A percentile compares a stretch with the other conserved stretches of the same genome.
phyloP scores from a whole-genome alignment of 2,888 invertebrate species.

The Carpatolechia fugitivella region DNA sequence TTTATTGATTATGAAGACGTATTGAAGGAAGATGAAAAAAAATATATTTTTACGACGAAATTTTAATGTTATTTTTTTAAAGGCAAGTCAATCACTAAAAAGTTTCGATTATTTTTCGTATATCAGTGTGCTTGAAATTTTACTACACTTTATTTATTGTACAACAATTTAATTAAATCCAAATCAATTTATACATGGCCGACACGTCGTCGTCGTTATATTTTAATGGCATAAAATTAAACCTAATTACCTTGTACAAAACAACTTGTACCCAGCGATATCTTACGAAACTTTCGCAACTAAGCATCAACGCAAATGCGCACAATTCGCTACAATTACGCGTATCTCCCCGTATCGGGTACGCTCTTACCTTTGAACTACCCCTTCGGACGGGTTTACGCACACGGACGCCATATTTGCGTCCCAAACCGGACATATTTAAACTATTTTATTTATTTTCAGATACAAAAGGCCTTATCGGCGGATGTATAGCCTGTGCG shows the following conservation, averaged over 20 bases:
- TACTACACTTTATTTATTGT: too few species aligned
- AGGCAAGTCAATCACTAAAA: too few species aligned
- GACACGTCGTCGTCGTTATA: neutral
- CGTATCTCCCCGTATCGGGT: conserved; percentile 14
- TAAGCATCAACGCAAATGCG: neutral
- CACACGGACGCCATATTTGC: conserved; percentile 45
- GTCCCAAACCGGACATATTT: conserved; percentile 69
- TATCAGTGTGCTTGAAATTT: too few species aligned
- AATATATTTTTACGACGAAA: too few species aligned
- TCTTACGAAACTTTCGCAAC: neutral
- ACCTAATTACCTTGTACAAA: neutral
- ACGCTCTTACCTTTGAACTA: conserved; percentile 16
- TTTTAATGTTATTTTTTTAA: too few species aligned
- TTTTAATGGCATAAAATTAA: neutral
- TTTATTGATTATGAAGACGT: too few species aligned
- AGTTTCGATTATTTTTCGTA: too few species aligned
- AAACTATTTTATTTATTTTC: conserved; percentile 77
- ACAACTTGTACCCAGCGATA: neutral
- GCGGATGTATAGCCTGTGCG: conserved; percentile 56
- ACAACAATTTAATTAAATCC: too few species aligned
- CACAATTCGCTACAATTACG: conserved; percentile 13
- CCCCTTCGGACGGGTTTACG: conserved; percentile 25
- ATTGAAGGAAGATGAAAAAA: too few species aligned
- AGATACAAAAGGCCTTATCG: conserved; percentile 76
- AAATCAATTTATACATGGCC: neutral